A percentile compares a stretch with the other conserved stretches of the same genome.
Evolutionary conservation across 1,140 invertebrate genomes (phyloP).

Genomic region (Acromyrmex echinatior): DNA sequence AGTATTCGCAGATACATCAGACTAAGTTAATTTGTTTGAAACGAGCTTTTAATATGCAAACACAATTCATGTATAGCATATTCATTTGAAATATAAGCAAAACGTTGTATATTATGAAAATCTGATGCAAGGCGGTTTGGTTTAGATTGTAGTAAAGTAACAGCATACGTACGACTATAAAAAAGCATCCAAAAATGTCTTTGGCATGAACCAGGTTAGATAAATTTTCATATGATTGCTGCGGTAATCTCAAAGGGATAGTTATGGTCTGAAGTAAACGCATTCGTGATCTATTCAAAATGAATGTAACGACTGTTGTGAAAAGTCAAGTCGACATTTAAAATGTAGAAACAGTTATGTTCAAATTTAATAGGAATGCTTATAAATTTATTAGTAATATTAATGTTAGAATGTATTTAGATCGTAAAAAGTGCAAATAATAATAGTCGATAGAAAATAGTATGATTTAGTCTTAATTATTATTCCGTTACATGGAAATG

Average conservation of each 20-base stretch:
- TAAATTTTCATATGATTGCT: slow-evolving; percentile 66
- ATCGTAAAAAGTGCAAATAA: neutral
- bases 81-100: slow-evolving; percentile 75
- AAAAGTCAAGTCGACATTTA: neutral
- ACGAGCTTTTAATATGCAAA: neutral
- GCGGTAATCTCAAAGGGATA: slow-evolving; percentile 67
- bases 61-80: slow-evolving; percentile 78
- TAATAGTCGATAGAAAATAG: neutral
- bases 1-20: neutral
- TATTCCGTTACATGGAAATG: neutral
- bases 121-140: neutral
- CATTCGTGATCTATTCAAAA: slow-evolving; percentile 43
- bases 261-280: slow-evolving; percentile 67
- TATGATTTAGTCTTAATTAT: neutral
- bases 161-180: slow-evolving; percentile 35
- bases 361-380: no score
- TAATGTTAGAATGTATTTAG: neutral
- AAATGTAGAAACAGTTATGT: neutral
- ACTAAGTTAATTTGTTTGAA: neutral
- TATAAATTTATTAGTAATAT: no score
- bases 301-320: neutral
- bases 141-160: no score
- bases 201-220: slow-evolving; percentile 71
- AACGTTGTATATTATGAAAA: slow-evolving; percentile 63
- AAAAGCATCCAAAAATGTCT: slow-evolving; percentile 51